Evolutionary conservation across 1,140 invertebrate genomes (phyloP), one percentile per base, ranked within the genome.

Genomic region (Lucilia cuprina): DNA sequence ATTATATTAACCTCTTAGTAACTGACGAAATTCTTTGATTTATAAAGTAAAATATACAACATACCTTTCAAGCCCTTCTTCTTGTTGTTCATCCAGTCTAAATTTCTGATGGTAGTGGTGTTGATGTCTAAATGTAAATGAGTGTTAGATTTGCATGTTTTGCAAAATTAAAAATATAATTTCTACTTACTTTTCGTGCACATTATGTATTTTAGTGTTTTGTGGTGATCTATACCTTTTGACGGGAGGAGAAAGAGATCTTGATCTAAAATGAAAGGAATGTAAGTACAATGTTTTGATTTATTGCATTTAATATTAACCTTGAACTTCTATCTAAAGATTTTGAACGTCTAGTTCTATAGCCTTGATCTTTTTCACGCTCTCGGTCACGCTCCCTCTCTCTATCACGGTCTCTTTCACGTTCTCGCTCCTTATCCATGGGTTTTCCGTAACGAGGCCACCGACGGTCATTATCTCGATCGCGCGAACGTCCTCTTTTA

Each of bases 271-370:
- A 80, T 19, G 13, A 4, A 30, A 30, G 25, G 3, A 30, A 30
- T 30, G 1, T 30, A 30, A 30, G 25, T 30, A 30, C 25, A 30
- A 30, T 30, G 25, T 30, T 30, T 30, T 30, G 25, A 30, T 30
- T 30, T 30, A 2, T 30, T 30, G 25, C 3, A 30, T 30, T 50
- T 55, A 21, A 30, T 77, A 17, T 35, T 80, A 77, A 85, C 83
- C 85, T 85, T 17, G 82, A 82, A 80, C 74, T 85, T 55, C 92
- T 92, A 65, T 92, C 92, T 87, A 93, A 92, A 21, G 93, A 93
- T 84, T 92, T 89, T 14, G 92, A 91, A 83, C 91, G 88, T 87
- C 85, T 84, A 14, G 50, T 14, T 70, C 83, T 84, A 70, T 65
- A 50, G 5, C 19, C 55, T 17, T 50, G 47, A 19, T 84, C 50